A percentile compares a stretch with the other conserved stretches of the same genome.
These are phyloP conservation scores for Aegotheles bennettii DNA, from an alignment of 2,113 vertebrate genomes.

Conservation along the genomic window DNA sequence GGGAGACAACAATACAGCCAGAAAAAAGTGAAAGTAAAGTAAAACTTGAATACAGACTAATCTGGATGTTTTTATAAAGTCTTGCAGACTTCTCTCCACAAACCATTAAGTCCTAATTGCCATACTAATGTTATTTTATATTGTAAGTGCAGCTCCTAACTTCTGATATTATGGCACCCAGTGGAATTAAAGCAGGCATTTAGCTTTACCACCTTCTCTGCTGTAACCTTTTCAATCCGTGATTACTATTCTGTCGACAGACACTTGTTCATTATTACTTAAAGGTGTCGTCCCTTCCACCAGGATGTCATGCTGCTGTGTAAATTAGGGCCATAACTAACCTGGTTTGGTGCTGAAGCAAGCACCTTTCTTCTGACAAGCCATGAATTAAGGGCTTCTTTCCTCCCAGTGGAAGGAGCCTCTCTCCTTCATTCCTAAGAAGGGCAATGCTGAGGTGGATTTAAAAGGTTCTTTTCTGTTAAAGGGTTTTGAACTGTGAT, in stretches of 20 bases:
- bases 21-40: neutral
- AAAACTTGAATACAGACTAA: slow-evolving; percentile 13
- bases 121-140: slow-evolving; percentile 66
- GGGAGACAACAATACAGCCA: neutral
- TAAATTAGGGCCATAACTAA: slow-evolving; percentile 63
- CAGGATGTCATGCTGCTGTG: neutral
- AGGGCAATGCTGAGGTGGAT: neutral
- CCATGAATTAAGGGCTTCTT: slow-evolving; percentile 33
- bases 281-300: neutral
- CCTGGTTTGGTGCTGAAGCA: slow-evolving; percentile 31
- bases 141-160: slow-evolving; percentile 1
- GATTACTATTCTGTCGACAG: slow-evolving; percentile 51
- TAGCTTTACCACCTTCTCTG: slow-evolving; percentile 25
- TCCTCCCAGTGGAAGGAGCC: neutral
- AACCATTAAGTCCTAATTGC: slow-evolving; percentile 63
- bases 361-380: slow-evolving; percentile 41
- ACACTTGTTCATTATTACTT: slow-evolving; percentile 33
- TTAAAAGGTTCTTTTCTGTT: slow-evolving; percentile 11
- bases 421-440: neutral
- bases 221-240: slow-evolving; percentile 45
- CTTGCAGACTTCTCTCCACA: slow-evolving; percentile 45
- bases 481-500: neutral
- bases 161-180: slow-evolving; percentile 37
- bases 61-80: slow-evolving; percentile 55
- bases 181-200: slow-evolving; percentile 42